Percentiles rank a stretch among this genome's conserved stretches.
phyloP scores from a whole-genome alignment of 1,140 invertebrate genomes.

The Charaxes varanes region DNA sequence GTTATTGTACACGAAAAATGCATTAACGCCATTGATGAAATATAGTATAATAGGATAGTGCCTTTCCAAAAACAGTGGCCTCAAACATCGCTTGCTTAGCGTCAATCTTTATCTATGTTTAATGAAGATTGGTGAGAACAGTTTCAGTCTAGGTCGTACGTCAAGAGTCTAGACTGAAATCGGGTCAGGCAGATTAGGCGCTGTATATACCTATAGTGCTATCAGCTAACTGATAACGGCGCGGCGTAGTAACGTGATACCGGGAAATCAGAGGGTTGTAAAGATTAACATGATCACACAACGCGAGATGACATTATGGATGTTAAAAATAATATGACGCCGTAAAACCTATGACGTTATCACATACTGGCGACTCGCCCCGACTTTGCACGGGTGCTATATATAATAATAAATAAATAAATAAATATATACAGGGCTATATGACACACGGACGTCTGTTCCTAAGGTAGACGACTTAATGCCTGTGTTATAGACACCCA shows the following conservation, averaged over 20 bases:
- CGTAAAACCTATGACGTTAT: too few species aligned
- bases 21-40: too few species aligned
- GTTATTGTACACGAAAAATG: too few species aligned
- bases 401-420: too few species aligned
- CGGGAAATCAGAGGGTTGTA: slow-evolving; percentile 53
- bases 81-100: slow-evolving; percentile 25
- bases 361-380: too few species aligned
- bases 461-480: too few species aligned
- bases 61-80: slow-evolving; percentile 23
- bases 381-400: too few species aligned
- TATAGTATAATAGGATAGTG: too few species aligned
- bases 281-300: slow-evolving; percentile 30
- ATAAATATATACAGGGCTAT: too few species aligned
- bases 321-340: too few species aligned
- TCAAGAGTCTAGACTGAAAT: slow-evolving; percentile 57
- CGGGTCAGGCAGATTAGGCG: slow-evolving; percentile 56
- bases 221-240: slow-evolving; percentile 46
- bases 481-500: too few species aligned
- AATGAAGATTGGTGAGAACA: slow-evolving; percentile 36
- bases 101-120: slow-evolving; percentile 64
- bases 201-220: slow-evolving; percentile 44
- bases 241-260: slow-evolving; percentile 43
- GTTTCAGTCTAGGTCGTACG: slow-evolving; percentile 55
- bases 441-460: too few species aligned
- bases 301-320: neutral